Conservation (phyloP, 2,797 vertebrate species). For the Brotula barbata region DNA sequence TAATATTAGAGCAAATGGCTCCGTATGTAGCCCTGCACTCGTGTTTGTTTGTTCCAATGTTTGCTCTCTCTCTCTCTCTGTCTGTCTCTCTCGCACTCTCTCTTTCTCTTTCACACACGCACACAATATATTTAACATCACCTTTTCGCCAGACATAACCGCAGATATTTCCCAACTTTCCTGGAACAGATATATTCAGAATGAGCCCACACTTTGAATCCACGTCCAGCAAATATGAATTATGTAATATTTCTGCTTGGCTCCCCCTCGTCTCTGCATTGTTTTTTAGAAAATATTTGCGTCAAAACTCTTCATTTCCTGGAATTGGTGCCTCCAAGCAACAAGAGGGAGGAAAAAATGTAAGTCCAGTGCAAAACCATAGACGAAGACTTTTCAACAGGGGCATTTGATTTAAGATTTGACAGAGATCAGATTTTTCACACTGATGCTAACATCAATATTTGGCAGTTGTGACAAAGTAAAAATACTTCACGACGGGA, state of each 20-base stretch:
- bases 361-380: not conserved
- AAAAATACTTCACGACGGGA: no score
- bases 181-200: slow-evolving; percentile 32
- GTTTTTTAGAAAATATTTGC: slow-evolving; percentile 31
- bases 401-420: not conserved
- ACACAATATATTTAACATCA: not conserved
- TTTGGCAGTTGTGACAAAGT: no score
- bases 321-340: slow-evolving; percentile 31
- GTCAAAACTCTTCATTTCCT: slow-evolving; percentile 23
- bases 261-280: slow-evolving; percentile 14
- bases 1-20: no score
- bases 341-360: slow-evolving; percentile 3
- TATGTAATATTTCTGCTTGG: slow-evolving; percentile 31
- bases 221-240: slow-evolving; percentile 45
- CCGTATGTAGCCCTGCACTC: no score
- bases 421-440: no score
- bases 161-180: slow-evolving; percentile 44
- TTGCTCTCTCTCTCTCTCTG: no score
- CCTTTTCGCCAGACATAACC: slow-evolving; percentile 4
- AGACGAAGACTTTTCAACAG: not conserved
- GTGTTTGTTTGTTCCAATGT: no score
- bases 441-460: no score
- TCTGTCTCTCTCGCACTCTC: not conserved
- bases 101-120: not conserved
- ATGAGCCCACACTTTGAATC: slow-evolving; percentile 31